Conservation (phyloP, 2,797 vertebrate species). For the Sebastes ruberrimus region DNA sequence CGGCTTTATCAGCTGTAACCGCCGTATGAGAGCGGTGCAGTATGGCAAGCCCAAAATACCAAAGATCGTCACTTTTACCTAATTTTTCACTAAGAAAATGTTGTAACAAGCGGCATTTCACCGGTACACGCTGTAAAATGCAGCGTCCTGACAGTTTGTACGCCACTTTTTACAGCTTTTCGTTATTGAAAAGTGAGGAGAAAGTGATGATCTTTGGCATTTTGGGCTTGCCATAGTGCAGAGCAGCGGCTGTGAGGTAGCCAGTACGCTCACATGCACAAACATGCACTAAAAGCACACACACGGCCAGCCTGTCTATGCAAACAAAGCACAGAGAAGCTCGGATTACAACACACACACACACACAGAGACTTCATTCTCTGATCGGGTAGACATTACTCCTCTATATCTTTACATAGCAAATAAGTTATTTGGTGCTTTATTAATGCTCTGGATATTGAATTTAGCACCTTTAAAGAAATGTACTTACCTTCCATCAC, state of each 20-base stretch:
- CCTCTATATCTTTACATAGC: background rate
- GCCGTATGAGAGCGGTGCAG: too few species aligned
- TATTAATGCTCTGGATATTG: background rate
- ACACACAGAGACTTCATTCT: background rate
- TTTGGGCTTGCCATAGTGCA: too few species aligned
- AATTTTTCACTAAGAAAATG: too few species aligned
- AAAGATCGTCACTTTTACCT: too few species aligned
- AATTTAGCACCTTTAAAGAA: background rate
- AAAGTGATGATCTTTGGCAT: too few species aligned
- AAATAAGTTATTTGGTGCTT: background rate
- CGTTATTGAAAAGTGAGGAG: too few species aligned
- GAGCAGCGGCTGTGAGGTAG: too few species aligned
- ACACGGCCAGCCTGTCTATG: background rate
- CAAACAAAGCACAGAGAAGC: background rate
- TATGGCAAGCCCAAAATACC: too few species aligned
- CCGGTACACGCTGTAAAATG: fast-evolving
- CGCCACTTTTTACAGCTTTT: too few species aligned
- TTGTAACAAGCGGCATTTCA: too few species aligned
- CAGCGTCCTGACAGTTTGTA: too few species aligned
- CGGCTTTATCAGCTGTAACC: too few species aligned
- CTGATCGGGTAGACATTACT: background rate
- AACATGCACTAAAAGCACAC: background rate
- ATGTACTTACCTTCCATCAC: background rate
- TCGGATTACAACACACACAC: background rate
- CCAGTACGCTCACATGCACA: background rate